Evolutionary conservation across 2,888 invertebrate species (phyloP), one percentile per base, ranked within the genome.

Genomic region (Osmoderma eremita): DNA sequence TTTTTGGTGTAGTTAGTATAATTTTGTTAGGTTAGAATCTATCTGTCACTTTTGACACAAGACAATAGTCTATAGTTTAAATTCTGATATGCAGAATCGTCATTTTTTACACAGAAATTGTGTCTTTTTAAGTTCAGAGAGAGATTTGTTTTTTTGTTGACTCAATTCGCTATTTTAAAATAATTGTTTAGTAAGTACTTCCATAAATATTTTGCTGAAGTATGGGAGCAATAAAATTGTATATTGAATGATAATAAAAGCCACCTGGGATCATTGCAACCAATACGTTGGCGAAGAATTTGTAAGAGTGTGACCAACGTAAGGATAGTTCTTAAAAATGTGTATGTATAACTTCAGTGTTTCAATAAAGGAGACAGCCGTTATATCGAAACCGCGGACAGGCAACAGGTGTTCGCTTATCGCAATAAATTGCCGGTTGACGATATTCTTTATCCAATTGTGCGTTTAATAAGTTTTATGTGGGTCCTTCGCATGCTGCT

Each of bases 331-430:
- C 45, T 18, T 30, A 45, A 61, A 45, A 61, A 61, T 61, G 30
- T 61, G 30, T 30, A 30, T 30, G 30, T 30, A 30, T 30, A 36
- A 45, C 45, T 45, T 30, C 45, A 30, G 45, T 30, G 15, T 45
- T 45, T 45, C 45, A 61, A 61, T 45, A 61, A 61, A 45, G 58
- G 30, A 17, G 45, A 53, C 53, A 12, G 42, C 45, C 42, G 42
- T 58, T 42, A 58, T 58, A 42, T 58, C 24, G 42, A 30, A 58
- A 58, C 58, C 58, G 45, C 58, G 17, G 36, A 61, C 58, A 45
- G 22, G 63, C 41, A 41, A 63, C 50, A 63, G 63, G 63, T 63
- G 63, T 63, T 49, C 50, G 45, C 30, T 61, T 61, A 63, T 63
- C 41, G 63, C 41, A 63, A 51, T 53, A 63, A 51, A 51, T 63